Evolutionary conservation across 1,140 invertebrate species (phyloP).

Genomic region (Dendroctonus valens): DNA sequence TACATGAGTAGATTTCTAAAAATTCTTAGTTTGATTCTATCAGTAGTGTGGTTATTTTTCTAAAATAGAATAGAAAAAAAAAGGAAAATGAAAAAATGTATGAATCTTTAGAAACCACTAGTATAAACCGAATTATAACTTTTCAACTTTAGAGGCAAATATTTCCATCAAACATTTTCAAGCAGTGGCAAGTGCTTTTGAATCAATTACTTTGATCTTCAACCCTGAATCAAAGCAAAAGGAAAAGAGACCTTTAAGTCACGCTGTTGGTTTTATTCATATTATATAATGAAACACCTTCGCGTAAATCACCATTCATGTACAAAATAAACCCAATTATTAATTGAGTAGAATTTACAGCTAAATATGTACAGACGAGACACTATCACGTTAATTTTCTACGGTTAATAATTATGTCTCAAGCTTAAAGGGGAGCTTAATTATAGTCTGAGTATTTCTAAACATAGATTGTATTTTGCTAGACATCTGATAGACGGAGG

Average conservation of each 20-base stretch:
- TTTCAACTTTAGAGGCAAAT: conserved; percentile 4
- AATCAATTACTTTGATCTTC: conserved; percentile 11
- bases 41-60: too few species aligned
- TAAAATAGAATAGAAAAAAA: too few species aligned
- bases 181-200: conserved; percentile 5
- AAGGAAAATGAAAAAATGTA: too few species aligned
- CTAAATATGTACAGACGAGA: too few species aligned
- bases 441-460: background rate
- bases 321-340: too few species aligned
- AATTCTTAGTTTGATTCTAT: too few species aligned
- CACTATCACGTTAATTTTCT: too few species aligned
- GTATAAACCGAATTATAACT: background rate
- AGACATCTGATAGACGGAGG: background rate
- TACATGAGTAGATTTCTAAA: too few species aligned
- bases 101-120: background rate
- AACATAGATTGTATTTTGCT: background rate
- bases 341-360: too few species aligned
- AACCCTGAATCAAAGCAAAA: conserved; percentile 10
- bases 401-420: too few species aligned
- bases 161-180: conserved; percentile 15
- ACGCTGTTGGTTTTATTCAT: conserved; percentile 3
- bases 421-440: background rate
- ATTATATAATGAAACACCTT: background rate
- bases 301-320: too few species aligned
- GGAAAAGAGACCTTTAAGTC: conserved; percentile 1